Conservation (phyloP, 1,140 invertebrate genomes). For the Linepithema humile region DNA sequence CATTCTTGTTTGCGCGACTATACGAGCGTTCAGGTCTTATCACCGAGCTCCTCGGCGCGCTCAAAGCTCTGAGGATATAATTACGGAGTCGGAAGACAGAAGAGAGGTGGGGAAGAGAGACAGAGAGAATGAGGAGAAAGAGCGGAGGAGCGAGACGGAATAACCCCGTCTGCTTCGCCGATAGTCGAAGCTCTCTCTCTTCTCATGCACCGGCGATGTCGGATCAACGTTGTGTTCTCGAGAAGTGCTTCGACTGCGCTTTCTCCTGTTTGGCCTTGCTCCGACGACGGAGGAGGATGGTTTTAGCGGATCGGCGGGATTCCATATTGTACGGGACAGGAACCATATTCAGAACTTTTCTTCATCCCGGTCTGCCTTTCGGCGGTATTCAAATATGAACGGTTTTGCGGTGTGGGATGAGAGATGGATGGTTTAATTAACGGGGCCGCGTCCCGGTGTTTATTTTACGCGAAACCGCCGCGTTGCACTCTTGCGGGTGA, state of each 20-base stretch:
- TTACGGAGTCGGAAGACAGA: slow-evolving; percentile 53
- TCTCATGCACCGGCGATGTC: not conserved
- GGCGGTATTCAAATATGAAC: slow-evolving; percentile 42
- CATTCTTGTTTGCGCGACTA: not conserved
- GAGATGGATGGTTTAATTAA: slow-evolving; percentile 46
- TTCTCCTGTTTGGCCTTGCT: slow-evolving; percentile 1
- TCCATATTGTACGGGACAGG: not conserved
- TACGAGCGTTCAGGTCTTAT: slow-evolving; percentile 53
- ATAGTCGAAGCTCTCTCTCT: slow-evolving; percentile 32
- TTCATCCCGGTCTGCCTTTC: not conserved
- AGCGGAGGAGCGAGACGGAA: not conserved
- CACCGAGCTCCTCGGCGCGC: slow-evolving; percentile 39
- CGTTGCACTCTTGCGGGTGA: not conserved
- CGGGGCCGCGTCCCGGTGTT: slow-evolving; percentile 41
- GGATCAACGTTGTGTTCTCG: slow-evolving; percentile 59
- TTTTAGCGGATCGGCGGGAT: not conserved
- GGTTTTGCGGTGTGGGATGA: not conserved
- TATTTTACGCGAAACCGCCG: slow-evolving; percentile 58
- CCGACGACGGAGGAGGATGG: not conserved
- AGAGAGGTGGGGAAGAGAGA: not conserved
- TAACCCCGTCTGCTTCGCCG: slow-evolving; percentile 13
- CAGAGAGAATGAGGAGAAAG: not conserved
- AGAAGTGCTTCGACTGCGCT: slow-evolving; percentile 31
- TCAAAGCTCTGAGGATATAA: slow-evolving; percentile 58
- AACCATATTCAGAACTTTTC: slow-evolving; percentile 24